Evolutionary conservation across 1,140 invertebrate genomes (phyloP).

Genomic region (Galleria mellonella): DNA sequence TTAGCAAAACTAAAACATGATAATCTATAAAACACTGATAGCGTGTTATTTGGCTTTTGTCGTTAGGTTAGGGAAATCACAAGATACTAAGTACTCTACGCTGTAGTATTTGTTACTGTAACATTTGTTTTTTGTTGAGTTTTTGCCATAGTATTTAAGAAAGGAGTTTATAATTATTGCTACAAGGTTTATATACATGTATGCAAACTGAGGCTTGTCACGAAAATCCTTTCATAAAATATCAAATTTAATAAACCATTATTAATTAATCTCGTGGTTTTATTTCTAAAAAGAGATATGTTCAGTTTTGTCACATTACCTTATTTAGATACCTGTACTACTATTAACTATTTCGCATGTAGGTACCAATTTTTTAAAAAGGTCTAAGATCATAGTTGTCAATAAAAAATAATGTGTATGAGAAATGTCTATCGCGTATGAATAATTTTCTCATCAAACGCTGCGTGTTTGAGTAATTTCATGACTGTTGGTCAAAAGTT

Average conservation of each 20-base stretch:
- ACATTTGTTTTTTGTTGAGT: constrained; percentile 68
- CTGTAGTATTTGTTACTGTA: constrained; percentile 65
- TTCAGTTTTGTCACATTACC: no score
- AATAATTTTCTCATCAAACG: no score
- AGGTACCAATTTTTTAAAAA: no score
- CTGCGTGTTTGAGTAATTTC: no score
- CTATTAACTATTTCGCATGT: no score
- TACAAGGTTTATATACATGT: constrained; percentile 62
- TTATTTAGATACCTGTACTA: no score
- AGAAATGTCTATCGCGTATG: no score
- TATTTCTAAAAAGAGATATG: constrained; percentile 16
- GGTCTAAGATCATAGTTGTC: no score
- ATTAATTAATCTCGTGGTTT: constrained; percentile 30
- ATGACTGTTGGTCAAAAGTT: no score
- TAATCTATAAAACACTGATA: constrained; percentile 32
- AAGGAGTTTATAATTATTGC: constrained; percentile 62
- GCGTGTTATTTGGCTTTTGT: constrained; percentile 62
- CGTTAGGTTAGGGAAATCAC: constrained; percentile 64
- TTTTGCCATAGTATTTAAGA: constrained; percentile 57
- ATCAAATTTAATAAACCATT: constrained; percentile 71
- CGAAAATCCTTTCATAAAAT: constrained; percentile 67
- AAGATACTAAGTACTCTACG: constrained; percentile 43
- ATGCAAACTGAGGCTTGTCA: constrained; percentile 70
- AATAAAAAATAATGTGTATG: no score
- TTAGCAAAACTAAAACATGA: constrained; percentile 25